Conservation (phyloP, 2,797 vertebrate species). For the Micromesistius poutassou region DNA sequence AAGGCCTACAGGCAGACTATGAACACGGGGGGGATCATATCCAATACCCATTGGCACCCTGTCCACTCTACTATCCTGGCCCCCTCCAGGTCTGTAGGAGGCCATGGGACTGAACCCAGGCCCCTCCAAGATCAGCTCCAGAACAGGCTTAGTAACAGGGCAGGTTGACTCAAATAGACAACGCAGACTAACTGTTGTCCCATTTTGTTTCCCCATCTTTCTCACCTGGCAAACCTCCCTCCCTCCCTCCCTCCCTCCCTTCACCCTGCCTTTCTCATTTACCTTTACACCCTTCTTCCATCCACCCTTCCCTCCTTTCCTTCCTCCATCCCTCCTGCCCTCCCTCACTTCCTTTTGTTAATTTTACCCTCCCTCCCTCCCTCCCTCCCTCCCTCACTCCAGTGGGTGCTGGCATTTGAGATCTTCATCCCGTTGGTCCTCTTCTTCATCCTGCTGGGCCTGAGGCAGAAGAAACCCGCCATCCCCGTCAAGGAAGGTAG, state of each 20-base stretch:
- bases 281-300: too few species aligned
- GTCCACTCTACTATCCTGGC: too few species aligned
- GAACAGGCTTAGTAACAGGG: too few species aligned
- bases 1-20: not conserved
- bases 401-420: constrained; percentile 97
- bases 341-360: not conserved
- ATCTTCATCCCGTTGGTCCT: constrained; percentile 95
- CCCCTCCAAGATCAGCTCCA: too few species aligned
- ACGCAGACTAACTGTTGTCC: not conserved
- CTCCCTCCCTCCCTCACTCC: constrained; percentile 14
- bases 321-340: too few species aligned
- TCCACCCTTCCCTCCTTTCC: too few species aligned
- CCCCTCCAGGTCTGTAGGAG: too few species aligned
- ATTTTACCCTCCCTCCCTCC: not conserved
- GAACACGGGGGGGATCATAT: not conserved
- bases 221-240: not conserved
- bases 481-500: constrained; percentile 96
- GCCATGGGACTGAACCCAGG: not conserved
- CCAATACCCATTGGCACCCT: not conserved
- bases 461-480: constrained; percentile 93
- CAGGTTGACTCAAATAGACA: not conserved
- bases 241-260: not conserved
- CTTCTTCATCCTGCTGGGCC: constrained; percentile 93
- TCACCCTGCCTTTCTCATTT: not conserved
- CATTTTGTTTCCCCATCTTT: not conserved